Evolutionary conservation across 2,888 invertebrate species (phyloP), one percentile per base, ranked within the genome.

Genomic region (Myopa tessellatipennis): DNA sequence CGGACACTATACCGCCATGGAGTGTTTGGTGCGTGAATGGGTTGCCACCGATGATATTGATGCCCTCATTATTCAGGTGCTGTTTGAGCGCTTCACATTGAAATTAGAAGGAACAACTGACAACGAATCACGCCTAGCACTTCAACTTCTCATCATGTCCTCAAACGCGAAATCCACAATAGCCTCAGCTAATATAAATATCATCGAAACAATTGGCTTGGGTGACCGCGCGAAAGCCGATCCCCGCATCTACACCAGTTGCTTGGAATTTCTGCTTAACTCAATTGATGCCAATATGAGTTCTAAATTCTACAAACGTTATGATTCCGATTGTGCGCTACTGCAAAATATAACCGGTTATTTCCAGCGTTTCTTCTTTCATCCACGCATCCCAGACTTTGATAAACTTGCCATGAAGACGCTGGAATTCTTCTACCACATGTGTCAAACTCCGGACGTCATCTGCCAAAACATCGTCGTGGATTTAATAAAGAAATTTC

Each of bases 21-120:
- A 93, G 81, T 89, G 90, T 80, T 88, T 95, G 78, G 90, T 95
- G 65, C 87, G 90, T 16, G 91, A 93, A 85, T 93, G 94, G 91
- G 90, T 92, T 4, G 86, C 88, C 69, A 90, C 90, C 52, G 92
- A 91, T 5, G 91, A 91, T 63, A 88, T 94, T 12, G 91, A 91
- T 81, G 90, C 90, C 69, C 86, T 89, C 34, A 90, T 91, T 63
- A 90, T 91, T 78, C 90, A 96, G 91, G 92, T 95, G 14, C 90
- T 98, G 78, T 98, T 96, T 94, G 95, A 96, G 88, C 93, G 93
- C 84, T 96, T 95, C 86, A 92, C 95, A 0, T 91, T 94, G 83
- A 93, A 94, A 85, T 90, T 93, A 14, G 92, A 94, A 61, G 92
- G 93, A 4, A 93, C 94, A 0, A 92, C 93, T 0, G 91, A 92